Percentiles rank a stretch among this genome's conserved stretches.
These are phyloP conservation scores for Gymnarchus niloticus DNA, from an alignment of 2,113 vertebrate species.

Conservation along the genomic window DNA sequence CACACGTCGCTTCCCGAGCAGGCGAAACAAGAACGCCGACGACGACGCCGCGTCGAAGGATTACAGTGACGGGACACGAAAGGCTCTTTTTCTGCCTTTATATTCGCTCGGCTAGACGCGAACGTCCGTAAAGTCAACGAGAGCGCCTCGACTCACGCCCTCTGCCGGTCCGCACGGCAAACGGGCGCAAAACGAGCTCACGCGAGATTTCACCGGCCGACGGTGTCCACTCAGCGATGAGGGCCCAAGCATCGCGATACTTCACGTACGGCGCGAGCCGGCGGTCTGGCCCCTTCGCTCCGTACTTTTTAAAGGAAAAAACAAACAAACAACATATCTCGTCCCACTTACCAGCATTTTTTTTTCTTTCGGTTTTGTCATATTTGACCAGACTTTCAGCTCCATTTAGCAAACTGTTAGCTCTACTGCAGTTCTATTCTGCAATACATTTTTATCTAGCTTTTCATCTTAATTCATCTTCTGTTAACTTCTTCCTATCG, in stretches of 20 bases:
- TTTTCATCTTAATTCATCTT: too few relatives aligned
- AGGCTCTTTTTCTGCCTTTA: background rate
- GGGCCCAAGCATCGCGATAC: constrained; percentile 23
- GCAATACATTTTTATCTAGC: too few relatives aligned
- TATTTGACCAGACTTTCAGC: too few relatives aligned
- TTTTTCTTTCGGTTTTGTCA: too few relatives aligned
- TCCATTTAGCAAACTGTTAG: too few relatives aligned
- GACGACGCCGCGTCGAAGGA: background rate
- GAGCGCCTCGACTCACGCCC: constrained; percentile 26
- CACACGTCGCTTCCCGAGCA: background rate
- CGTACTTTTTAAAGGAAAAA: too few relatives aligned
- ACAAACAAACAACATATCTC: too few relatives aligned
- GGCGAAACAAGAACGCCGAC: background rate
- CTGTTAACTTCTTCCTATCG: too few relatives aligned
- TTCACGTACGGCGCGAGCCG: background rate
- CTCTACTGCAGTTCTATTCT: too few relatives aligned
- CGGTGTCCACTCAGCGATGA: background rate
- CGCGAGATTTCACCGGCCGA: constrained; percentile 37
- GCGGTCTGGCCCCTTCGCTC: background rate
- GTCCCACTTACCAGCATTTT: too few relatives aligned
- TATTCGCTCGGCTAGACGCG: background rate
- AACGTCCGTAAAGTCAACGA: constrained; percentile 19
- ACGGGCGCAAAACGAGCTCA: constrained; percentile 18
- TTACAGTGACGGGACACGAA: background rate
- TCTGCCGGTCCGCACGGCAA: constrained; percentile 29